Conservation (phyloP, 2,797 vertebrate species). For the Pipistrellus pygmaeus region DNA sequence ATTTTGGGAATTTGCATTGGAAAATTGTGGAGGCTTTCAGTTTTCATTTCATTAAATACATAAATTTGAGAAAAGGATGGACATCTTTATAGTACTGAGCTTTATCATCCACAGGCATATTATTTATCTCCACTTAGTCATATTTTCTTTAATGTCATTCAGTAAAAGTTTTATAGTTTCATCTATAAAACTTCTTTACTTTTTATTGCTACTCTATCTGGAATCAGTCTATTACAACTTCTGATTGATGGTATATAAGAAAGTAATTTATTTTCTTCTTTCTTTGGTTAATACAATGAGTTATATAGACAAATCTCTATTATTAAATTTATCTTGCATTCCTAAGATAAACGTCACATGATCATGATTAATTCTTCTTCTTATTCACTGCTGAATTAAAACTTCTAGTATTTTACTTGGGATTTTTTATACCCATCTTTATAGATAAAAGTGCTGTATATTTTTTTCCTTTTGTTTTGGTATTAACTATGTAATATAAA, state of each 20-base stretch:
- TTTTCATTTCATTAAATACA: neutral
- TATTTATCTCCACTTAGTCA: slow-evolving; percentile 1
- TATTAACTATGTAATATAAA: neutral
- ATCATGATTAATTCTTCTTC: slow-evolving; percentile 22
- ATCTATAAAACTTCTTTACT: neutral
- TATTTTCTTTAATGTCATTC: slow-evolving; percentile 15
- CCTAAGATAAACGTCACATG: neutral
- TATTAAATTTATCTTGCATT: slow-evolving; percentile 46
- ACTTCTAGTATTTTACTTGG: slow-evolving; percentile 34
- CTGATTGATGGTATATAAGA: slow-evolving; percentile 40
- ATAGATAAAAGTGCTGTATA: neutral
- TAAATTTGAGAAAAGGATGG: neutral
- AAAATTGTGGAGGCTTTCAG: neutral
- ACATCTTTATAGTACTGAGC: neutral
- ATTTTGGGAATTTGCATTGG: neutral
- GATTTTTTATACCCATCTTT: slow-evolving; percentile 41
- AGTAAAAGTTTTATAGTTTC: slow-evolving; percentile 41
- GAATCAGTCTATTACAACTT: slow-evolving; percentile 37
- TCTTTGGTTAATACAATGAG: slow-evolving; percentile 35
- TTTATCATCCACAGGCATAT: neutral
- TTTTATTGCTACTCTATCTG: neutral
- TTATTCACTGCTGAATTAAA: slow-evolving; percentile 21
- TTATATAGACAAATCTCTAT: slow-evolving; percentile 30
- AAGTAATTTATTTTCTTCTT: slow-evolving; percentile 47
- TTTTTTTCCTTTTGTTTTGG: slow-evolving; percentile 17